Evolutionary conservation across 1,140 invertebrate genomes (phyloP).

Genomic region (Diploscapter pachys): DNA sequence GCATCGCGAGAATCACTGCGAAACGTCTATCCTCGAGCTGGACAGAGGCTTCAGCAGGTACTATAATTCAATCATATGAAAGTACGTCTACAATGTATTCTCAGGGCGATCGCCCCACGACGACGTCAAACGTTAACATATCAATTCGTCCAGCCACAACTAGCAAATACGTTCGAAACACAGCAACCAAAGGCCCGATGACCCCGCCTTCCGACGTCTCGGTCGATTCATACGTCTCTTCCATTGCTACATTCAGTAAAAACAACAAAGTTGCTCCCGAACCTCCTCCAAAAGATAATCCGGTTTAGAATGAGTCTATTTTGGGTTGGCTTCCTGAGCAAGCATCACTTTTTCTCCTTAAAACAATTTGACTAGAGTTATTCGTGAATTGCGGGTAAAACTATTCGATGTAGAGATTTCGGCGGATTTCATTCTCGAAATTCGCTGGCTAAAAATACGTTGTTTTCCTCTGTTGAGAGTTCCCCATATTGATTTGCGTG

Average conservation of each 20-base stretch:
- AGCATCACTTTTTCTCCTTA: too few species aligned
- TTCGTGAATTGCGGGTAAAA: too few species aligned
- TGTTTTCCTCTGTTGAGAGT: not conserved
- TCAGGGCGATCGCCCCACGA: not conserved
- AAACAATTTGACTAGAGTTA: too few species aligned
- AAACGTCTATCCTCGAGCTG: not conserved
- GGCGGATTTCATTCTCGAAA: too few species aligned
- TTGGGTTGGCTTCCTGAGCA: too few species aligned
- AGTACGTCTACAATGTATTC: not conserved
- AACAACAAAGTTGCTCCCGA: constrained; percentile 16
- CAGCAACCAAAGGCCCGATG: constrained; percentile 2
- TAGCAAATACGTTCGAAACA: not conserved
- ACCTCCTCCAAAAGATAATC: too few species aligned
- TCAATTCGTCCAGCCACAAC: not conserved
- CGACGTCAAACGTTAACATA: not conserved
- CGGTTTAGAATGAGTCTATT: too few species aligned
- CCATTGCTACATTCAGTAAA: not conserved
- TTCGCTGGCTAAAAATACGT: too few species aligned
- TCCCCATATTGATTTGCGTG: not conserved
- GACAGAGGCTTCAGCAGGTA: not conserved
- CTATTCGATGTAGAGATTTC: too few species aligned
- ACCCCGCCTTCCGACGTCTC: not conserved
- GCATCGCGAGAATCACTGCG: not conserved
- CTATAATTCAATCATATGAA: not conserved
- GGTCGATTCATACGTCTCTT: not conserved